Evolutionary conservation across 2,113 vertebrate genomes (phyloP), one percentile per base, ranked within the genome.

Genomic region (Mobula hypostoma): DNA sequence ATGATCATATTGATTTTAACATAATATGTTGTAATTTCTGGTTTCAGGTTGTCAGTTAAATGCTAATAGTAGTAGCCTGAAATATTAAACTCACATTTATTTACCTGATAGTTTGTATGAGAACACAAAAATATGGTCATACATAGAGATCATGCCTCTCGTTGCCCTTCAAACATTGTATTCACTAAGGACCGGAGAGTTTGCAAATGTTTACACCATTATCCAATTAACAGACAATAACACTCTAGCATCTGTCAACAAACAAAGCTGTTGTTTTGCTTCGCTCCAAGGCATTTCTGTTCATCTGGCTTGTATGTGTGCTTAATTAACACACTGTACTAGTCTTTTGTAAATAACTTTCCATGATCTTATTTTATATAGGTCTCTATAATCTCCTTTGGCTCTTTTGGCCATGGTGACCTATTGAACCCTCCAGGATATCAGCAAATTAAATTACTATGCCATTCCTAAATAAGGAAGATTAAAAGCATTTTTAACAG

Each of bases 161-260:
- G 68, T 93, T 93, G 91, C 91, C 91, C 91, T 76, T 93, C 70
- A 93, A 93, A 48, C 91, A 93, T 24, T 93, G 91, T 74, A 93
- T 74, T 93, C 97, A 98, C 98, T 95, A 96, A 97, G 98, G 98
- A 98, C 96, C 96, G 96, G 97, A 96, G 97, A 98, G 97, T 98
- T 97, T 97, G 97, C 98, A 98, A 98, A 98, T 99, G 98, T 99
- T 99, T 99, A 99, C 98, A 98, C 97, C 98, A 97, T 98, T 98
- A 98, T 97, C 98, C 98, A 99, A 99, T 99, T 99, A 99, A 98
- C 97, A 97, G 97, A 98, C 97, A 98, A 98, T 98, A 98, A 98
- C 97, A 97, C 95, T 96, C 97, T 97, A 97, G 96, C 98, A 98
- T 99, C 98, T 99, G 98, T 99, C 98, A 99, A 99, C 98, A 99